These are phyloP conservation scores for Epistrophe eligans DNA, from an alignment of 2,888 invertebrate species.

Conservation along the genomic window DNA sequence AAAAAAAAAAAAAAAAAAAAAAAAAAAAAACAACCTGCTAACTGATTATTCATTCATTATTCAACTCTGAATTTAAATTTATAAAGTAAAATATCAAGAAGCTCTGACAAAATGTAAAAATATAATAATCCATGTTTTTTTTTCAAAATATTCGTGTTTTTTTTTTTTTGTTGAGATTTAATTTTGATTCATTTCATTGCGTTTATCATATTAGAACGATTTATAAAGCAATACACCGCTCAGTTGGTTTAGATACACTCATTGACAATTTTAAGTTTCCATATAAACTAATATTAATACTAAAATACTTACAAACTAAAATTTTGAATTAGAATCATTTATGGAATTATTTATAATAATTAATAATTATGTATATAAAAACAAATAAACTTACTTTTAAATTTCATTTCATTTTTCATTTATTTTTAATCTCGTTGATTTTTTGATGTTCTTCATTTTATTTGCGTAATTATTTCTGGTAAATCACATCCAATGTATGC, in stretches of 20 bases:
- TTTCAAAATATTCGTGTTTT: no score
- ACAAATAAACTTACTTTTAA: slow-evolving; percentile 27
- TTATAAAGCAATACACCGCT: background rate
- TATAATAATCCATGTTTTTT: no score
- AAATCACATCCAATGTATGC: slow-evolving; percentile 90
- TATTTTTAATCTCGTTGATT: background rate
- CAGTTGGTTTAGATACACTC: slow-evolving; percentile 25
- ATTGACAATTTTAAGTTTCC: background rate
- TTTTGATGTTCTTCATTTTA: background rate
- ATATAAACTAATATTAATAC: background rate
- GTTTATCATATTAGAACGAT: no score
- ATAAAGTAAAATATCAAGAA: no score
- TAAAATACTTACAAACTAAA: background rate
- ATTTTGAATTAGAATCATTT: background rate
- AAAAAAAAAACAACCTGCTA: no score
- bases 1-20: no score
- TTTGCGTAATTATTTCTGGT: slow-evolving; percentile 80
- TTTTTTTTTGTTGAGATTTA: no score
- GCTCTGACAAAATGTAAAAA: no score
- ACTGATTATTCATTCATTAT: no score
- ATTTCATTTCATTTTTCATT: background rate
- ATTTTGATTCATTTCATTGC: no score
- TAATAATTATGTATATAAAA: background rate
- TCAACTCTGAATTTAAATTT: no score
- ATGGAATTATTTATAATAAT: background rate